Evolutionary conservation across 2,797 vertebrate species (phyloP).

Genomic region (Squalus acanthias): DNA sequence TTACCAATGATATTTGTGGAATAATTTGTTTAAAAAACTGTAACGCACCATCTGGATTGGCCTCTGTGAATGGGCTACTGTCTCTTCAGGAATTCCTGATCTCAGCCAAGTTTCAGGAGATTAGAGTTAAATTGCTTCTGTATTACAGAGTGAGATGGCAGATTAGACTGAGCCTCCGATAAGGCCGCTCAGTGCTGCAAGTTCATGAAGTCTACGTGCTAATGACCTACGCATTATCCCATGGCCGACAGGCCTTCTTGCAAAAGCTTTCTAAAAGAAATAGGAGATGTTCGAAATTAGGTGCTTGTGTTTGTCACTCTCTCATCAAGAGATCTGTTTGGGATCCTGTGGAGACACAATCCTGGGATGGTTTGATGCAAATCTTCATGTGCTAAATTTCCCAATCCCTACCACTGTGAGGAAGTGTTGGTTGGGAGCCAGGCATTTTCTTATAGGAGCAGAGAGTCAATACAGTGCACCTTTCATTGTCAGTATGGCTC

Average conservation of each 20-base stretch:
- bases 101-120: constrained; percentile 19
- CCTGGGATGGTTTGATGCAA: neutral
- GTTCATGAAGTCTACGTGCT: neutral
- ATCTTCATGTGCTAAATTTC: neutral
- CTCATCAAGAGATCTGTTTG: neutral
- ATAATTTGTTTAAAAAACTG: neutral
- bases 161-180: constrained; percentile 16
- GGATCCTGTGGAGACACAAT: neutral
- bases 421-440: neutral
- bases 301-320: neutral
- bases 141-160: constrained; percentile 16
- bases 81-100: constrained; percentile 27
- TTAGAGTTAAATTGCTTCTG: constrained; percentile 33
- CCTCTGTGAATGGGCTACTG: constrained; percentile 3
- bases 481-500: neutral
- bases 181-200: neutral
- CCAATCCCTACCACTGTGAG: neutral
- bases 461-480: neutral
- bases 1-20: neutral
- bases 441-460: neutral
- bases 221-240: neutral
- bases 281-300: neutral
- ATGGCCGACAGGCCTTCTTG: neutral
- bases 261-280: neutral
- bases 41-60: constrained; percentile 20